Base-by-base conservation (phyloP, 2,888 invertebrate species). In the Drosophila prostipennis region DNA sequence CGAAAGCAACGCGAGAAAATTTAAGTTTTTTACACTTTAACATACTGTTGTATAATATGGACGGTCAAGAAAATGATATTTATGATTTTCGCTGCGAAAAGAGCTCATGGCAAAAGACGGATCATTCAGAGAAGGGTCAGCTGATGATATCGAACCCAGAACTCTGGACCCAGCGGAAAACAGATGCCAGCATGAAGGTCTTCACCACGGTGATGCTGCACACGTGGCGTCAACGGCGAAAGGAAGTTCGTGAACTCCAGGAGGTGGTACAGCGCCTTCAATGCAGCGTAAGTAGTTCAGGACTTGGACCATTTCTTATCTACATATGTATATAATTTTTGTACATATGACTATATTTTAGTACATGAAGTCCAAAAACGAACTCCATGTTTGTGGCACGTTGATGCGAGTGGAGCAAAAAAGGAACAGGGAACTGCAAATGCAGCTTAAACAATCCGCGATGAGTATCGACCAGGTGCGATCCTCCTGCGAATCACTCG, bases 171-270 rank as follows among this genome's bases (percentile, higher is more conserved):
- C 13, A 52, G 23, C 14, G 13, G 1, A 23, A 26, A 26, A 52
- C 45, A 11, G 14, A 72, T 11, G 80, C 89, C 23, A 87, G 88
- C 11, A 77, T 89, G 79, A 89, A 67, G 46, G 73, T 90, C 13
- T 89, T 91, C 23, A 76, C 89, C 0, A 80, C 86, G 6, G 75
- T 91, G 6, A 87, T 91, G 85, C 48, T 91, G 26, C 80, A 89
- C 54, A 86, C 90, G 4, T 91, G 91, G 91, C 90, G 91, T 0
- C 79, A 79, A 10, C 61, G 90, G 6, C 80, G 89, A 1, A 79
- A 79, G 2, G 90, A 91, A 36, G 89, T 91, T 3, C 78, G 70
- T 4, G 54, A 75, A 14, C 56, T 91, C 32, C 74, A 73, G 16
- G 55, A 77, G 2, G 73, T 77, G 1, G 58, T 91, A 0, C 77